Evolutionary conservation across 2,888 invertebrate species (phyloP).

Genomic region (Patella caerulea): DNA sequence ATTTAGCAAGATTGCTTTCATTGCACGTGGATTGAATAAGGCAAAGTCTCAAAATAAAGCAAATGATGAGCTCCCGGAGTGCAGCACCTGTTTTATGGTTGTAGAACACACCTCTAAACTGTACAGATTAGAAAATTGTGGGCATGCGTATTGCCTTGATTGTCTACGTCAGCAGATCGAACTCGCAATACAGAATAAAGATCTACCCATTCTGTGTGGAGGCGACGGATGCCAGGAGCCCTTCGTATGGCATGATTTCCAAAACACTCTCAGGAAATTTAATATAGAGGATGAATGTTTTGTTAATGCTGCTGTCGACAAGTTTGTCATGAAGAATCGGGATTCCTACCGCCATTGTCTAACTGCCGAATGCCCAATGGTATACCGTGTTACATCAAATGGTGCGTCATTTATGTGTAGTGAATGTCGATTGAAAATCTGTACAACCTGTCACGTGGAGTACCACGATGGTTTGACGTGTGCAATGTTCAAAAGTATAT

Average conservation of each 20-base stretch:
- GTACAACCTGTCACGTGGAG: constrained; percentile 55
- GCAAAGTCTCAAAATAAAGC: background rate
- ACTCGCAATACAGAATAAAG: constrained; percentile 39
- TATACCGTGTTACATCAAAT: constrained; percentile 51
- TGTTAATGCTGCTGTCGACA: constrained; percentile 43
- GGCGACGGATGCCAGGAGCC: constrained; percentile 47
- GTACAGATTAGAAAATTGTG: constrained; percentile 60
- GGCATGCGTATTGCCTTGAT: constrained; percentile 61
- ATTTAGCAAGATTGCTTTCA: constrained; percentile 27
- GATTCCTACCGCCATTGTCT: constrained; percentile 53
- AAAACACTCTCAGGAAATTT: background rate
- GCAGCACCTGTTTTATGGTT: constrained; percentile 59
- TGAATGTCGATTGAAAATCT: constrained; percentile 47
- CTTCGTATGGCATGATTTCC: constrained; percentile 49
- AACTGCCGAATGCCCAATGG: constrained; percentile 61
- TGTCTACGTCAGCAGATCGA: constrained; percentile 46
- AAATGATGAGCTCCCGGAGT: constrained; percentile 39
- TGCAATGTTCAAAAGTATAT: constrained; percentile 42
- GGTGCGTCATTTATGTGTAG: constrained; percentile 42
- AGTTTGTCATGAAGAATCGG: constrained; percentile 45
- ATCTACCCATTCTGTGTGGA: constrained; percentile 57
- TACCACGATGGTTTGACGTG: constrained; percentile 61
- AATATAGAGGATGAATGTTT: constrained; percentile 14
- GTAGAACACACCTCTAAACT: constrained; percentile 43
- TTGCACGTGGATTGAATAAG: constrained; percentile 13